Conservation (phyloP, 64 coral and sea anemone genomes). For the Pocillopora verrucosa region DNA sequence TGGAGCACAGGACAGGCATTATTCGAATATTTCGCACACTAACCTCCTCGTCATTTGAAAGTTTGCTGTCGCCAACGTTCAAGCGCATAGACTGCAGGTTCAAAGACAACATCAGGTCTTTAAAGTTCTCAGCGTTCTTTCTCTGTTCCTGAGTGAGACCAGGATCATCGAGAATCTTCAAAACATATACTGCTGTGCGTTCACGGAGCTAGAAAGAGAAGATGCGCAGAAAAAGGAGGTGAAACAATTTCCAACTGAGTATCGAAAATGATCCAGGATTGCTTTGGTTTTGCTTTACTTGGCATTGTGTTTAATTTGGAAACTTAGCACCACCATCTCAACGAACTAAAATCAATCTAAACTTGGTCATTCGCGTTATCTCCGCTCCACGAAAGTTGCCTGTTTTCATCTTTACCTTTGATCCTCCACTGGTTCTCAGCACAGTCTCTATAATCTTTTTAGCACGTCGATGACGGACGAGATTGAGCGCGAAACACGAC, state of each 20-base stretch:
- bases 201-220: slow-evolving; percentile 60
- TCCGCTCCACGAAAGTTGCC: neutral
- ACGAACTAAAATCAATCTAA: too few species aligned
- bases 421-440: slow-evolving; percentile 61
- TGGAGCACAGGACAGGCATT: too few species aligned
- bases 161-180: slow-evolving; percentile 52
- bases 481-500: slow-evolving; percentile 61
- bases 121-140: slow-evolving; percentile 43
- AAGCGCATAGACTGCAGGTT: slow-evolving; percentile 33
- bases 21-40: neutral
- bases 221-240: neutral
- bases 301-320: too few species aligned
- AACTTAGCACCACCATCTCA: too few species aligned
- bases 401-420: slow-evolving; percentile 31
- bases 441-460: slow-evolving; percentile 60
- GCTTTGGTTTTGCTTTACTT: too few species aligned
- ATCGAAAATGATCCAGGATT: too few species aligned
- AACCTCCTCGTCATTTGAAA: slow-evolving; percentile 21
- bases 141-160: slow-evolving; percentile 51
- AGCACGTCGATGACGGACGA: slow-evolving; percentile 64
- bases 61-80: slow-evolving; percentile 3
- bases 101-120: slow-evolving; percentile 37
- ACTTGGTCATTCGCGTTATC: too few species aligned
- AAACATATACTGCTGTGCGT: slow-evolving; percentile 55
- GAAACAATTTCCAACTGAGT: neutral